Base-by-base conservation (phyloP, 92 coral and sea anemone species). In the Siderastrea radians region DNA sequence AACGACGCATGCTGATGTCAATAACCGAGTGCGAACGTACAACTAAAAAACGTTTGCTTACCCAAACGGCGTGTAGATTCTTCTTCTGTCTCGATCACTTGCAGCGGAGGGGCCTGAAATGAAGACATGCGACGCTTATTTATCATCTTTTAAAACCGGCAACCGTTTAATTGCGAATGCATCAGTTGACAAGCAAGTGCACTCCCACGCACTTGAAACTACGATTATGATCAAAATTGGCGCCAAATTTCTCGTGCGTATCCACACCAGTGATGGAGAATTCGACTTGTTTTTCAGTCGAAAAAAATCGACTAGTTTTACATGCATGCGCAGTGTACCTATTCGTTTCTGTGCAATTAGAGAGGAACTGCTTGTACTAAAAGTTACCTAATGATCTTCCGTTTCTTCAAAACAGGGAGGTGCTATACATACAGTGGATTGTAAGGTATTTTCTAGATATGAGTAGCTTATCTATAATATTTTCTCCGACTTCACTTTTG, bases 31-130 rank as follows among this genome's bases (percentile, higher is more conserved):
- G 44, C 38, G 1, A 54, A 80, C 63, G 62, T 64, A 49, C 38
- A 66, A 5, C 12, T 3, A 70, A 51, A 3, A 77, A 38, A 47
- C 7, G 46, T 17, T 1, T 14, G 26, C 87, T 90, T 70, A 91
- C 94, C 94, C 71, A 83, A 73, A 5, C 89, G 94, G 17, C 91
- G 88, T 7, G 70, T 46, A 2, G 91, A 65, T 7, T 86, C 89
- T 61, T 91, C 91, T 61, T 75, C 82, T 12, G 84, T 66, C 75
- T 91, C 94, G 26, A 82, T 73, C 52, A 17, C 87, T 50, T 47
- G 87, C 14, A 60, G 10, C 58, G 53, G 72, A 58, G 52, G 47
- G 4, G 87, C 61, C 80, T 84, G 87, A 50, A 72, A 84, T 19
- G 72, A 63, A 73, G 73, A 46, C 57, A 71, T 80, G 16, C 6